Conservation (phyloP, 2,113 vertebrate genomes). For the Sisor rabdophorus region DNA sequence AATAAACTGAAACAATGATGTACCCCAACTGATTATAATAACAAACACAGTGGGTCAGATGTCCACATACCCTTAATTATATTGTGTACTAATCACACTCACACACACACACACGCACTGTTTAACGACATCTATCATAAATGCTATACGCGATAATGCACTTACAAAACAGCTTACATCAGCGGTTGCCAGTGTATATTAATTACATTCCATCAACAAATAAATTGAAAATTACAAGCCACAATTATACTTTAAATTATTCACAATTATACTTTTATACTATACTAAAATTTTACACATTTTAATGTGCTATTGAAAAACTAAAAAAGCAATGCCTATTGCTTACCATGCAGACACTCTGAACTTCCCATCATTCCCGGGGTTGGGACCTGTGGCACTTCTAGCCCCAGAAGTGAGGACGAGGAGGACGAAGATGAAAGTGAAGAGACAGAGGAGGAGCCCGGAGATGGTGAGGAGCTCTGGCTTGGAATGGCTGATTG, state of each 20-base stretch:
- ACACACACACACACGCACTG: not conserved
- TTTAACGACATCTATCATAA: too few relatives aligned
- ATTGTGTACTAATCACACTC: not conserved
- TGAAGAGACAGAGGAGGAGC: slow-evolving; percentile 70
- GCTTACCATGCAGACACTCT: slow-evolving; percentile 71
- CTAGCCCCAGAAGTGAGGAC: slow-evolving; percentile 70
- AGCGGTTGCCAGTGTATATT: not conserved
- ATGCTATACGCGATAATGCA: too few relatives aligned
- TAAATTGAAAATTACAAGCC: not conserved
- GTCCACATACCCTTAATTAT: too few relatives aligned
- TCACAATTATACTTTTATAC: not conserved
- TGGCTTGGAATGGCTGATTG: slow-evolving; percentile 73
- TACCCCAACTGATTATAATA: too few relatives aligned
- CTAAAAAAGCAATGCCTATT: not conserved
- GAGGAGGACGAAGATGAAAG: slow-evolving; percentile 73
- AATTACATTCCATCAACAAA: not conserved
- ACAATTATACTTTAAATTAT: too few relatives aligned
- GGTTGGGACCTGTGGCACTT: slow-evolving; percentile 61
- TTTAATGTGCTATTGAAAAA: not conserved
- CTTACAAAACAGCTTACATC: not conserved
- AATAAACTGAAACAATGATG: too few relatives aligned
- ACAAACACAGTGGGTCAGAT: too few relatives aligned
- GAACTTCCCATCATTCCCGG: slow-evolving; percentile 68
- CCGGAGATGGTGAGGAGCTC: slow-evolving; percentile 72
- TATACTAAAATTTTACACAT: not conserved